Evolutionary conservation across 2,888 invertebrate genomes (phyloP), one percentile per base, ranked within the genome.

Genomic region (Agapetus fuscipes): DNA sequence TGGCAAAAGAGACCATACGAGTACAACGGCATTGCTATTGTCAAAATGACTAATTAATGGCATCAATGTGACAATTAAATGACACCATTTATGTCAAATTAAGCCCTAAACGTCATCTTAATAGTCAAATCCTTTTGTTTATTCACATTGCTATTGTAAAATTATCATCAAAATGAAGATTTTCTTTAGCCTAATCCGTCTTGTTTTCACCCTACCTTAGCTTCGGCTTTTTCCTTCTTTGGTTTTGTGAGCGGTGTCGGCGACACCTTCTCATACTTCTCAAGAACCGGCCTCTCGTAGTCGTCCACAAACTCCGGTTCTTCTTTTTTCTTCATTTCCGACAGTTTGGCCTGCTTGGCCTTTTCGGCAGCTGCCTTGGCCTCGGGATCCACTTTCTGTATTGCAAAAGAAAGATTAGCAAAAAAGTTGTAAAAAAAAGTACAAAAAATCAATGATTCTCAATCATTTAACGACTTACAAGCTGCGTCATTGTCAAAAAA

Each of bases 201-300:
- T n/a, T n/a, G n/a, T n/a, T n/a, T n/a, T n/a, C n/a, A n/a, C n/a
- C 43, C 59, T 62, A 56, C 61, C 65, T 41, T 65, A 57, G 51
- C 62, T 52, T 58, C 71, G 53, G 51, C 64, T 52, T 57, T 71
- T 54, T 63, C 72, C 54, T 64, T 68, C 56, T 63, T 73, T 26
- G 61, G 70, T 43, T 63, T 66, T 2, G 59, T 65, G 38, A 72
- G 64, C 9, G 68, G 69, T 30, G 64, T 70, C 26, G 69, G 70
- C 6, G 71, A 66, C 2, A 66, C 64, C 47, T 72, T 70, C 57
- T 81, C 78, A 52, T 76, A 82, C 59, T 74, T 75, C 54, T 83
- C 83, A 41, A 83, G 67, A 2, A 76, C 78, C 2, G 84, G 78
- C 49, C 83, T 73, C 20, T 85, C 85, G 54, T 86, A 86, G 57